Conservation (phyloP, 2,888 invertebrate species). For the Troides aeacus region DNA sequence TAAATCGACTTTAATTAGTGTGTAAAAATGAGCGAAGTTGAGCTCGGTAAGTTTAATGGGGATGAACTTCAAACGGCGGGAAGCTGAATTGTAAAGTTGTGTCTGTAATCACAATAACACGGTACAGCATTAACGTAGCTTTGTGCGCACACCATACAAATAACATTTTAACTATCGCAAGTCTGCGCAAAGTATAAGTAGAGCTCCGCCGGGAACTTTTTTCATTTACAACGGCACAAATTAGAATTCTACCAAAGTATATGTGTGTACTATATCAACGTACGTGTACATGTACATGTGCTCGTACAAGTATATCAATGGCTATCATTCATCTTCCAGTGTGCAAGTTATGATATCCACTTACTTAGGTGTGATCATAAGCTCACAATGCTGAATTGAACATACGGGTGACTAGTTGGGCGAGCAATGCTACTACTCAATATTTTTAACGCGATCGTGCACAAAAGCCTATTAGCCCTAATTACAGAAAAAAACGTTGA, state of each 20-base stretch:
- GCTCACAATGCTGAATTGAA: not conserved
- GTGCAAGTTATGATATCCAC: conserved; percentile 8
- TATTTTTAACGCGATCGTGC: no score
- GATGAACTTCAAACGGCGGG: not conserved
- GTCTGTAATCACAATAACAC: not conserved
- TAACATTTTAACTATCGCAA: no score
- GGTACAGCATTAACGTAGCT: no score
- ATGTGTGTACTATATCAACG: no score
- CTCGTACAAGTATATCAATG: not conserved
- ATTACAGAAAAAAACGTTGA: no score
- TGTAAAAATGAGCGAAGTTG: not conserved
- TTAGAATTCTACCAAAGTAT: no score
- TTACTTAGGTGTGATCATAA: not conserved
- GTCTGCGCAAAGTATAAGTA: no score
- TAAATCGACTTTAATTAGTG: not conserved
- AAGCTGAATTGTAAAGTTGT: not conserved
- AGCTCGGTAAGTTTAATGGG: not conserved
- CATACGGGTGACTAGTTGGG: not conserved
- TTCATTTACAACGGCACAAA: no score
- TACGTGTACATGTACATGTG: no score
- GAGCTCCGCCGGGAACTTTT: no score
- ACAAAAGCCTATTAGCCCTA: no score
- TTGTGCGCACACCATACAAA: no score
- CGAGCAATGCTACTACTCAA: not conserved
- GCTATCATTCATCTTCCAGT: not conserved